Percentiles rank a stretch among this genome's conserved stretches.
Conservation (phyloP, 1,140 invertebrate species). For the Carposina sasakii region DNA sequence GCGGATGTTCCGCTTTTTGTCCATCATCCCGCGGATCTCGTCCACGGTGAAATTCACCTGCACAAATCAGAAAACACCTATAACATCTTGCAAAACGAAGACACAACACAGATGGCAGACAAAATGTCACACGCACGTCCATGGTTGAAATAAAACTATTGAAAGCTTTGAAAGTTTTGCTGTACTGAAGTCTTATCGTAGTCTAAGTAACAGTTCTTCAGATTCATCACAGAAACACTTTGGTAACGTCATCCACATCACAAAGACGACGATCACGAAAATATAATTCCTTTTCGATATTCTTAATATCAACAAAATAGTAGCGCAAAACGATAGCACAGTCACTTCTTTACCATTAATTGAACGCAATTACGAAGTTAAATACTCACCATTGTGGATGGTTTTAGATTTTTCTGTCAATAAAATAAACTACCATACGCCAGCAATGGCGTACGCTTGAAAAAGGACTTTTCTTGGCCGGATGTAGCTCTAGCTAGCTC, state of each 20-base stretch:
- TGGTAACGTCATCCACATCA: constrained; percentile 62
- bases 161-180: no score
- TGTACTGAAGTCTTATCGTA: no score
- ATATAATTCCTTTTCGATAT: constrained; percentile 32
- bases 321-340: constrained; percentile 31
- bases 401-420: constrained; percentile 81
- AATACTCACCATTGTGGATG: constrained; percentile 89
- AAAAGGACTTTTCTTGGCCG: constrained; percentile 71
- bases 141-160: constrained; percentile 12
- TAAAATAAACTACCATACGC: constrained; percentile 83
- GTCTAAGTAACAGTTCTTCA: background rate
- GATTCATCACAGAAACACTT: constrained; percentile 34
- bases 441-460: constrained; percentile 87
- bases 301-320: constrained; percentile 52
- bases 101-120: constrained; percentile 42
- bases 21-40: constrained; percentile 98
- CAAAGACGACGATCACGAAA: constrained; percentile 46
- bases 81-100: constrained; percentile 30
- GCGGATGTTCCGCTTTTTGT: constrained; percentile 97
- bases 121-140: constrained; percentile 38
- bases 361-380: constrained; percentile 43
- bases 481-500: constrained; percentile 51
- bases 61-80: constrained; percentile 58
- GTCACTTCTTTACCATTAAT: constrained; percentile 35
- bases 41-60: constrained; percentile 99